Evolutionary conservation across 2,797 vertebrate genomes (phyloP).

Genomic region (Sebastes matsubarae): DNA sequence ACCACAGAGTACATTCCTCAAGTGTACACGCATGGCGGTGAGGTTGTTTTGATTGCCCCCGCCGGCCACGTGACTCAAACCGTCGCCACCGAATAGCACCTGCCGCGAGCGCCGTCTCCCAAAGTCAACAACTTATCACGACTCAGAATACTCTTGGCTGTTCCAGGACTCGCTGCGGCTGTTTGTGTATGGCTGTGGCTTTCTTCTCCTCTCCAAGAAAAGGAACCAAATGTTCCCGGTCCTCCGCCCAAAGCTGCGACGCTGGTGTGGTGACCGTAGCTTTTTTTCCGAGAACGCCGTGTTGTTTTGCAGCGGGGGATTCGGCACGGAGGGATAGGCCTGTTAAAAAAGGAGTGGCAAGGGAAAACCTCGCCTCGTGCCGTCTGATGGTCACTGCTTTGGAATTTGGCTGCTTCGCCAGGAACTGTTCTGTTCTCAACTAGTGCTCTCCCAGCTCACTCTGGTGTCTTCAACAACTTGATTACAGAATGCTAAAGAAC

Average conservation of each 20-base stretch:
- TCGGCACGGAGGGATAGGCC: constrained; percentile 11
- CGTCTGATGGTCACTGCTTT: constrained; percentile 45
- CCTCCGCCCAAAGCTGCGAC: constrained; percentile 34
- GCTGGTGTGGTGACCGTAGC: constrained; percentile 60
- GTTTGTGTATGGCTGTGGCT: constrained; percentile 49
- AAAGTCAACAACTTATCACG: constrained; percentile 54
- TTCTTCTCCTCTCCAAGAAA: constrained; percentile 48
- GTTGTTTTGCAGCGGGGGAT: constrained; percentile 48
- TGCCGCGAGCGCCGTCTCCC: constrained; percentile 44
- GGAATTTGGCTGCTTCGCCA: constrained; percentile 48
- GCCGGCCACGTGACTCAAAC: constrained; percentile 42
- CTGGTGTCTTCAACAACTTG: constrained; percentile 44
- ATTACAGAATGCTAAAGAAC: constrained; percentile 68
- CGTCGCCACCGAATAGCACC: constrained; percentile 48
- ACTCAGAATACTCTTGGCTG: constrained; percentile 70
- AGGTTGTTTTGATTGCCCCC: constrained; percentile 46
- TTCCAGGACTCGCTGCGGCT: constrained; percentile 39
- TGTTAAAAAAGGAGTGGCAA: constrained; percentile 27
- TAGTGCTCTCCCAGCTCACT: neutral
- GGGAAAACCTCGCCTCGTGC: constrained; percentile 26
- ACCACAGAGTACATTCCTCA: constrained; percentile 47
- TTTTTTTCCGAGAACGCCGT: constrained; percentile 63
- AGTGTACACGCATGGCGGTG: constrained; percentile 36
- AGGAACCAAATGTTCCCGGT: constrained; percentile 69
- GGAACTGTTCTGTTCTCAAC: constrained; percentile 37